Percentiles rank a stretch among this genome's conserved stretches.
These are phyloP conservation scores for Pristionchus maxplancki DNA, from an alignment of 2,888 invertebrate genomes.

Conservation along the genomic window DNA sequence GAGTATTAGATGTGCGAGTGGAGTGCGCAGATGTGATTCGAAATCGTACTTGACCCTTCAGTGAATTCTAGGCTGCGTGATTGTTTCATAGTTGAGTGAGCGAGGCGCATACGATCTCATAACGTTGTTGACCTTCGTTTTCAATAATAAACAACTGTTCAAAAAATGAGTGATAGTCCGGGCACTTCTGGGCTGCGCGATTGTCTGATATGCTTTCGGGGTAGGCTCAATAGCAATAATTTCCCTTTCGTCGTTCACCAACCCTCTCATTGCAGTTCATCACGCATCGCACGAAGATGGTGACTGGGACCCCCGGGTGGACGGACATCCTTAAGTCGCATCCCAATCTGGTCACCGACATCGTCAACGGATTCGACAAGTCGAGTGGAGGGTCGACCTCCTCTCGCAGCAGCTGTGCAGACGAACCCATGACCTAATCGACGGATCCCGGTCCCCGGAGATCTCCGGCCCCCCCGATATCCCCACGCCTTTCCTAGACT, in stretches of 20 bases:
- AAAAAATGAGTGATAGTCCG: too few species aligned
- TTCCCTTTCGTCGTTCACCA: neutral
- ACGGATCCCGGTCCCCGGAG: neutral
- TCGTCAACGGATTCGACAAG: conserved; percentile 66
- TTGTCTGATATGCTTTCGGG: neutral
- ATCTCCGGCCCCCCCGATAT: neutral
- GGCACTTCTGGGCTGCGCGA: too few species aligned
- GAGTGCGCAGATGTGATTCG: too few species aligned
- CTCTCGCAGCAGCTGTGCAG: conserved; percentile 11
- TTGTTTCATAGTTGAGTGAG: too few species aligned
- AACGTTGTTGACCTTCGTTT: too few species aligned
- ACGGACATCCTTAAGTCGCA: conserved; percentile 69
- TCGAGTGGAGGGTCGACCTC: conserved; percentile 4
- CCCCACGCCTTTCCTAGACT: neutral
- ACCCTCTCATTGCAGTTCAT: conserved; percentile 67
- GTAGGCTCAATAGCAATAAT: neutral
- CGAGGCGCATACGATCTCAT: too few species aligned
- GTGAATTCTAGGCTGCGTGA: neutral
- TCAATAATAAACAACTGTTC: too few species aligned
- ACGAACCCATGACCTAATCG: conserved; percentile 49
- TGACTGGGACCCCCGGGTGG: conserved; percentile 68
- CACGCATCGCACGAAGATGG: conserved; percentile 67
- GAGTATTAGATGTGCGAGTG: too few species aligned
- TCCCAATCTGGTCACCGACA: conserved; percentile 75
- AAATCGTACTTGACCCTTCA: too few species aligned